A percentile compares a stretch with the other conserved stretches of the same genome.
Evolutionary conservation across 2,797 vertebrate genomes (phyloP).

Genomic region (Denticeps clupeoides): DNA sequence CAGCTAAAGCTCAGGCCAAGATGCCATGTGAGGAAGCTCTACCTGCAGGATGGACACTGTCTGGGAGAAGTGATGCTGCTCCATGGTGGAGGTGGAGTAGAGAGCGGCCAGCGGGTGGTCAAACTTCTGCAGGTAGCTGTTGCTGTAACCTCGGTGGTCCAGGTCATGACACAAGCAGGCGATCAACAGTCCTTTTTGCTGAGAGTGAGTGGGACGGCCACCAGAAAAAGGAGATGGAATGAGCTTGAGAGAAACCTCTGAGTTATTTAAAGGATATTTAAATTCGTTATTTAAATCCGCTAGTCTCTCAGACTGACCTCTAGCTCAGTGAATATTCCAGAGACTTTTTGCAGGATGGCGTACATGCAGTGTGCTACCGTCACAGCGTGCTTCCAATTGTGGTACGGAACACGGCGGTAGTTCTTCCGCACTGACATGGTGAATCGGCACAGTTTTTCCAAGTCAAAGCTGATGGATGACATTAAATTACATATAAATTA

Average conservation of each 20-base stretch:
- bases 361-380: conserved; percentile 97
- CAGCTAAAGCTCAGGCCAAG: background rate
- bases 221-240: conserved; percentile 2
- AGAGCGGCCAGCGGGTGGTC: conserved; percentile 93
- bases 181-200: conserved; percentile 90
- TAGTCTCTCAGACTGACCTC: no score
- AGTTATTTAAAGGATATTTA: no score
- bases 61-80: conserved; percentile 98
- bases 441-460: conserved; percentile 93
- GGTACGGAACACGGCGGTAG: conserved; percentile 93
- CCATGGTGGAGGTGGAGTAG: conserved; percentile 98
- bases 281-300: no score
- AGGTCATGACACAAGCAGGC: conserved; percentile 97
- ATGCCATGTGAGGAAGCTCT: conserved; percentile 44
- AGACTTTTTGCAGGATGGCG: conserved; percentile 80
- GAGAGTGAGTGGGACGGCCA: background rate
- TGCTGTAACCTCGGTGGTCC: conserved; percentile 94
- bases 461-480: conserved; percentile 95
- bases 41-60: conserved; percentile 98
- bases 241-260: background rate
- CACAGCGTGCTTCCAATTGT: conserved; percentile 98
- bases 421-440: conserved; percentile 98
- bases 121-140: conserved; percentile 96
- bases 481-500: no score
- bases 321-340: conserved; percentile 81